Evolutionary conservation across 2,888 invertebrate species (phyloP).

Genomic region (Lasiommata megera): DNA sequence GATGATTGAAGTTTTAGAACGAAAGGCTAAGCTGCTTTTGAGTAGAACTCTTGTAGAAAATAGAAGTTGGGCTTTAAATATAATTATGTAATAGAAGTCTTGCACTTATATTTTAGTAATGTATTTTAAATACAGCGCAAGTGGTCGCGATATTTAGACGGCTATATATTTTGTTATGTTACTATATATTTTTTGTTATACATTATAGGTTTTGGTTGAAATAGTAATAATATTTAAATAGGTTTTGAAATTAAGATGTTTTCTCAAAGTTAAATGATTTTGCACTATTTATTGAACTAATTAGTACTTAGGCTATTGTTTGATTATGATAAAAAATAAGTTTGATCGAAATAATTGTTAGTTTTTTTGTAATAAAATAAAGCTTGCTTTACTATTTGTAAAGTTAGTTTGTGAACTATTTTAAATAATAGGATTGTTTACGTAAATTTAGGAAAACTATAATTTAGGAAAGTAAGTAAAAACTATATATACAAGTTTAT

Average conservation of each 20-base stretch:
- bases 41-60: conserved; percentile 15
- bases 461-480: not conserved
- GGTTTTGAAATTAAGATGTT: not conserved
- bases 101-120: not conserved
- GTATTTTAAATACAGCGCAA: not conserved
- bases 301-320: not conserved
- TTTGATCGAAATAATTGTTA: not conserved
- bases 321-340: not conserved
- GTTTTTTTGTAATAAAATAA: not conserved
- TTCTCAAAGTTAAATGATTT: not conserved
- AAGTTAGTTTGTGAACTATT: not conserved
- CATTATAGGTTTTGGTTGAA: not conserved
- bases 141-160: not conserved
- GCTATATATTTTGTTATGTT: conserved; percentile 10
- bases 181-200: conserved; percentile 10
- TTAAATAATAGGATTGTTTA: not conserved
- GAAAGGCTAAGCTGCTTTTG: conserved; percentile 5
- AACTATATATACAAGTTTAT: not conserved
- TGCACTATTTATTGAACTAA: conserved; percentile 2
- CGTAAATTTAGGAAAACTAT: not conserved
- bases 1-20: conserved; percentile 18
- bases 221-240: not conserved
- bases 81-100: not conserved
- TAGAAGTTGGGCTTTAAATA: conserved; percentile 15
- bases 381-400: not conserved